Conservation (phyloP, 2,888 invertebrate species). For the Neoscelio sp. region DNA sequence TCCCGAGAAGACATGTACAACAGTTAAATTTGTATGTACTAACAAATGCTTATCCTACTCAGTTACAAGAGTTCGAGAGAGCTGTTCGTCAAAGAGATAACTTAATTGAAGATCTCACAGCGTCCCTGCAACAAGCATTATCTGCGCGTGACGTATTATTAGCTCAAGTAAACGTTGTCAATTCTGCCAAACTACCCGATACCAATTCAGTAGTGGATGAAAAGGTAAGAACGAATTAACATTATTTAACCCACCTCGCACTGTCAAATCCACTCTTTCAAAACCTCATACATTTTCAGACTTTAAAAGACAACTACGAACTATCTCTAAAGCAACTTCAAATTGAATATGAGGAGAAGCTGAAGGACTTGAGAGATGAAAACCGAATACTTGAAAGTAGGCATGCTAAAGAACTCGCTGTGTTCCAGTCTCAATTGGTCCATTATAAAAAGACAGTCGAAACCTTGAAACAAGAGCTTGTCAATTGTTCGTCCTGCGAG, state of each 20-base stretch:
- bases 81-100: slow-evolving; percentile 88
- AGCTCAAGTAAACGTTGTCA: slow-evolving; percentile 85
- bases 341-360: slow-evolving; percentile 74
- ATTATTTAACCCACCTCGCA: background rate
- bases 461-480: slow-evolving; percentile 76
- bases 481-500: slow-evolving; percentile 74
- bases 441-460: slow-evolving; percentile 79
- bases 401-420: slow-evolving; percentile 79
- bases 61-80: slow-evolving; percentile 90
- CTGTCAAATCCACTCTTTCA: too few relatives aligned
- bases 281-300: too few relatives aligned
- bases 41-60: too few relatives aligned
- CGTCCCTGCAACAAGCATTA: slow-evolving; percentile 88
- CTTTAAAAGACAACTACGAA: slow-evolving; percentile 72
- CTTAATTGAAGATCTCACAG: slow-evolving; percentile 89
- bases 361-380: slow-evolving; percentile 74
- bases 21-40: too few relatives aligned
- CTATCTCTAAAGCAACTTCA: slow-evolving; percentile 72
- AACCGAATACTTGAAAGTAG: slow-evolving; percentile 76
- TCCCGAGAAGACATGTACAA: too few relatives aligned
- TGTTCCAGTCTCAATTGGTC: slow-evolving; percentile 77
- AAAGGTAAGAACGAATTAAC: slow-evolving; percentile 68
- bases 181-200: slow-evolving; percentile 85
- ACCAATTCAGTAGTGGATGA: slow-evolving; percentile 69
- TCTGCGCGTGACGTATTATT: slow-evolving; percentile 86